Percentiles rank a stretch among this genome's conserved stretches.
Conservation (phyloP, 1,140 invertebrate genomes). For the Scaptodrosophila lebanonensis region DNA sequence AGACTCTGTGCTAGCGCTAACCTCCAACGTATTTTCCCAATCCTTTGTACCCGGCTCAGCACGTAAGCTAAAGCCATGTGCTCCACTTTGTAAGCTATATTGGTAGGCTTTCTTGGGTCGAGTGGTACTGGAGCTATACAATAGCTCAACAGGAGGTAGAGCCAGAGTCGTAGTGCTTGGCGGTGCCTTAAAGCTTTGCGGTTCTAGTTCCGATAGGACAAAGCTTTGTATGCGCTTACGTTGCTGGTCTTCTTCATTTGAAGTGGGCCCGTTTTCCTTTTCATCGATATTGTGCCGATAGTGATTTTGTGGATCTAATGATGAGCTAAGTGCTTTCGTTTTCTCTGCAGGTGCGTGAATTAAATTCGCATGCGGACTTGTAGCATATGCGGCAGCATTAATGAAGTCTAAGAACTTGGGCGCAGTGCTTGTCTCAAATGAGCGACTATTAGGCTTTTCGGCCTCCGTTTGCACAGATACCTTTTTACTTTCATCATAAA, state of each 20-base stretch:
- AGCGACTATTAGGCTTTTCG: conserved; percentile 37
- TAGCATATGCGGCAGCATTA: conserved; percentile 54
- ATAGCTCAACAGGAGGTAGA: conserved; percentile 6
- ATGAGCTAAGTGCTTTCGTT: no score
- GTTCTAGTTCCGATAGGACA: conserved; percentile 61
- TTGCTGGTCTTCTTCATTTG: conserved; percentile 13
- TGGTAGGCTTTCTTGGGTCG: conserved; percentile 44
- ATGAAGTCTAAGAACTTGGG: conserved; percentile 52
- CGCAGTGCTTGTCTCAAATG: conserved; percentile 43
- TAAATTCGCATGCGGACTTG: conserved; percentile 37
- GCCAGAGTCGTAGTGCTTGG: not conserved
- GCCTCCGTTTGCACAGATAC: conserved; percentile 48
- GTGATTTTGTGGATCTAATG: conserved; percentile 1
- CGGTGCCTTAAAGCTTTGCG: conserved; percentile 61
- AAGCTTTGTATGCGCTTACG: conserved; percentile 61
- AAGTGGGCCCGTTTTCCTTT: conserved; percentile 3
- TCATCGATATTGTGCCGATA: not conserved
- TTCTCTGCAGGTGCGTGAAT: conserved; percentile 31
- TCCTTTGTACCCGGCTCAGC: conserved; percentile 22
- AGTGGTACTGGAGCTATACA: conserved; percentile 30
- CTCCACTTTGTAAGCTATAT: conserved; percentile 55
- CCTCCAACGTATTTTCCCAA: conserved; percentile 9
- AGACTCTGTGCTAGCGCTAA: conserved; percentile 1
- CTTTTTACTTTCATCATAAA: conserved; percentile 58
- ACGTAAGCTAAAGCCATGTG: conserved; percentile 51